Evolutionary conservation across 1,140 invertebrate species (phyloP), one percentile per base, ranked within the genome.

Genomic region (Holcopasites calliopsidis): DNA sequence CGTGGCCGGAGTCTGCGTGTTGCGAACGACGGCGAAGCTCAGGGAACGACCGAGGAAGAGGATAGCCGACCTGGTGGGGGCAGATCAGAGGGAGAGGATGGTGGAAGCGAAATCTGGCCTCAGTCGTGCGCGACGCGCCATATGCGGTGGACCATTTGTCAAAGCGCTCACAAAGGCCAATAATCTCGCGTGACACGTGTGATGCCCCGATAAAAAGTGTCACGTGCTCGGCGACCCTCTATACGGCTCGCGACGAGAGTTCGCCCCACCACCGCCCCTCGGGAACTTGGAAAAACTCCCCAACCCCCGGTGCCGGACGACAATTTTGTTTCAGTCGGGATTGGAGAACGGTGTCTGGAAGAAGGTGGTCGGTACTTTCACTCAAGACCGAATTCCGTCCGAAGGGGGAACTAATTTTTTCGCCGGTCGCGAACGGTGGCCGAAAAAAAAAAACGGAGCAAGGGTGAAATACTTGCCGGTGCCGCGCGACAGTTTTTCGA

Each of bases 41-140:
- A 40, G 44, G 35, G 44, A 42, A 58, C 21, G 55, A 28, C 38
- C 55, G 31, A 38, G 16, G 60, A 62, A 54, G 71, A 62, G 58
- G 58, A 71, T 42, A 26, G 72, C 18, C 2, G 26, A 26, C 44
- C 18, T 18, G 55, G 50, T 31, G 64, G 55, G 57, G 47, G 71
- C 54, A 75, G 78, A 50, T 42, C 44, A 77, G 61, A 50, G 76
- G 55, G 65, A 61, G 74, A 82, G 81, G 82, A 85, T 84, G 74
- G 85, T 84, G 87, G 88, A 85, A 78, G 69, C 86, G 70, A 87
- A 74, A 79, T 85, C 74, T 81, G 81, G 82, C 71, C 83, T 88
- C 88, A 89, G 88, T 89, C 86, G 86, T 84, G 87, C 87, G 89
- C 88, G 85, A 88, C 84, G 87, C 89, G 88, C 87, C 88, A 88